Evolutionary conservation across 2,888 invertebrate species (phyloP).

Genomic region (Eucera pruinosa): DNA sequence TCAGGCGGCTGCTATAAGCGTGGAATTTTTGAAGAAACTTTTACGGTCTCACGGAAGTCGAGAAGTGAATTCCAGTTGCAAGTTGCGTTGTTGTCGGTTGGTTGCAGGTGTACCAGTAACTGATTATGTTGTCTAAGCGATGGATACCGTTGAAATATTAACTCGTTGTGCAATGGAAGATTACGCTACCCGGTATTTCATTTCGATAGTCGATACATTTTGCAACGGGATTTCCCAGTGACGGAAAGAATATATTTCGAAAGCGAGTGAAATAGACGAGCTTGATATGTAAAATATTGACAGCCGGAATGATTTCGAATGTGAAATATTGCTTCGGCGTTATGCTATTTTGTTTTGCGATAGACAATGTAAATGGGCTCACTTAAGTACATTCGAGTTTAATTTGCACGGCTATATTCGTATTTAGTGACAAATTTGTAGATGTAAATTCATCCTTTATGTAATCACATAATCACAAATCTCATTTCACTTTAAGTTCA

Average conservation of each 20-base stretch:
- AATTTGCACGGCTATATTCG: too few species aligned
- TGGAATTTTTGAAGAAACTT: constrained; percentile 70
- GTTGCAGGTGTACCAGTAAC: constrained; percentile 68
- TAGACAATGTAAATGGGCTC: too few species aligned
- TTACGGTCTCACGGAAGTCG: constrained; percentile 74
- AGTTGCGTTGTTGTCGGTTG: too few species aligned
- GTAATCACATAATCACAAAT: too few species aligned
- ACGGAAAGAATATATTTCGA: neutral
- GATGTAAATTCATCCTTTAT: too few species aligned
- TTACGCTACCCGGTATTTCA: neutral
- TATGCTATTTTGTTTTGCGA: too few species aligned
- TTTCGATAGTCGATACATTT: constrained; percentile 1
- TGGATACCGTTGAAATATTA: constrained; percentile 16
- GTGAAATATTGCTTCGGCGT: neutral
- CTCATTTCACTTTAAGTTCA: too few species aligned
- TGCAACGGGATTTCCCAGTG: neutral
- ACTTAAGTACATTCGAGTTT: too few species aligned
- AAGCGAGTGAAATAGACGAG: too few species aligned
- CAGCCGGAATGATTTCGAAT: neutral
- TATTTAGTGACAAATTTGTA: too few species aligned
- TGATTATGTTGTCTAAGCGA: constrained; percentile 18
- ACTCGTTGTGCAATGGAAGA: constrained; percentile 1
- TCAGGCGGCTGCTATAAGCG: constrained; percentile 56
- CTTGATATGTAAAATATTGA: too few species aligned
- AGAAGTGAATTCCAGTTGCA: constrained; percentile 72